phyloP scores from a whole-genome alignment of 2,113 vertebrate species.

The Plectropomus leopardus region DNA sequence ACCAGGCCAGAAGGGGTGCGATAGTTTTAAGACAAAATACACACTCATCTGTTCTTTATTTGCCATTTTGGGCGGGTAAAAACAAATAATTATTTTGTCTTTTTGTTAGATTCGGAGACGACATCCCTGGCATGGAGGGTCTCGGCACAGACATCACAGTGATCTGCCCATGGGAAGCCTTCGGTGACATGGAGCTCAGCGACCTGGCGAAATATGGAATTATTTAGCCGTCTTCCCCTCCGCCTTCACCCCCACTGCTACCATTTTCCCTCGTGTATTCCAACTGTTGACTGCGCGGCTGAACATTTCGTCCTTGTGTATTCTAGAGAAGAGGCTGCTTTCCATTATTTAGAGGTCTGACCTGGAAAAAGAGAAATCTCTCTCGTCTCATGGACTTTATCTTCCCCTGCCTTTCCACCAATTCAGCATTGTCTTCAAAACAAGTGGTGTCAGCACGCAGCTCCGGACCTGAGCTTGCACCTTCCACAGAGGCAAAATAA shows the following conservation, averaged over 20 bases:
- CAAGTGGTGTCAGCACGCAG: background rate
- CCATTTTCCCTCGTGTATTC: background rate
- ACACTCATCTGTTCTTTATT: background rate
- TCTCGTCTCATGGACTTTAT: slow-evolving; percentile 46
- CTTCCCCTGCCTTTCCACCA: background rate
- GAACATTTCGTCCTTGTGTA: background rate
- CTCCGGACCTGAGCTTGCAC: background rate
- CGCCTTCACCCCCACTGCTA: background rate
- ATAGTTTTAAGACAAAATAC: background rate
- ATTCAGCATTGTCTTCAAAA: background rate
- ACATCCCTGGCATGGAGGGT: slow-evolving; percentile 96
- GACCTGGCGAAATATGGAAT: slow-evolving; percentile 95
- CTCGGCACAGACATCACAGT: slow-evolving; percentile 96
- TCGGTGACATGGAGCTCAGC: slow-evolving; percentile 94
- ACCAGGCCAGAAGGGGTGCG: slow-evolving; percentile 91
- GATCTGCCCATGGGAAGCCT: slow-evolving; percentile 97
- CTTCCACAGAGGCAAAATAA: slow-evolving; percentile 1
- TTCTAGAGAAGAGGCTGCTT: slow-evolving; percentile 33
- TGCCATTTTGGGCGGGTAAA: background rate
- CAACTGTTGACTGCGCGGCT: background rate
- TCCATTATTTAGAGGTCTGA: slow-evolving; percentile 41
- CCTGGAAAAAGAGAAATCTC: slow-evolving; percentile 15
- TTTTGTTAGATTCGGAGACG: slow-evolving; percentile 90
- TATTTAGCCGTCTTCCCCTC: slow-evolving; percentile 80
- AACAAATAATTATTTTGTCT: background rate